Evolutionary conservation across 2,113 vertebrate genomes (phyloP).

Genomic region (Hemibagrus wyckioides): DNA sequence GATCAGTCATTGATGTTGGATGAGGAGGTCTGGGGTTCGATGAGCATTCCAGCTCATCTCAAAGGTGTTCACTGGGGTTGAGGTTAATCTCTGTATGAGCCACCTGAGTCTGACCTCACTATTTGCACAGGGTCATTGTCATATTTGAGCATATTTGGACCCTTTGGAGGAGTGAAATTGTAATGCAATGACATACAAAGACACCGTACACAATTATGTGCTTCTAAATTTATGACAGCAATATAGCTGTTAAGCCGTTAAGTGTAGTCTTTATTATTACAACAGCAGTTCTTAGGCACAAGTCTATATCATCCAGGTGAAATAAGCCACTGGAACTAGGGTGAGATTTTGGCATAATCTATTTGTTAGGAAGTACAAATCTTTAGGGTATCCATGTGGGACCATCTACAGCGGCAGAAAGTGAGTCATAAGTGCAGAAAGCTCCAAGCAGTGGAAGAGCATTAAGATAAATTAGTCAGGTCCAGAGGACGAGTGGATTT

Average conservation of each 20-base stretch:
- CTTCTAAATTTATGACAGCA: neutral
- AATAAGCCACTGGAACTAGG: neutral
- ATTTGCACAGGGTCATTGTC: neutral
- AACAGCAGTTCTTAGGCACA: neutral
- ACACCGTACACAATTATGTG: neutral
- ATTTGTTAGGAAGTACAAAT: neutral
- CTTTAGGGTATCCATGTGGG: neutral
- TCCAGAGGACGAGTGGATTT: neutral
- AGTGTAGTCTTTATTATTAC: neutral
- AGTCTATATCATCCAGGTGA: neutral
- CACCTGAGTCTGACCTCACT: neutral
- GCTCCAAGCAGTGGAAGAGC: neutral
- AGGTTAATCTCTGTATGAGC: neutral
- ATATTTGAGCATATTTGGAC: neutral
- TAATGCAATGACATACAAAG: neutral
- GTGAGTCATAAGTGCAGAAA: slow-evolving; percentile 3
- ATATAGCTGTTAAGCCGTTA: neutral
- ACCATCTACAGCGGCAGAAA: neutral
- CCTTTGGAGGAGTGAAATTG: neutral
- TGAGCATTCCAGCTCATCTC: neutral
- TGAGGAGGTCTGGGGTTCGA: neutral
- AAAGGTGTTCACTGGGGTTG: neutral
- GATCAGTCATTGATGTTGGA: neutral
- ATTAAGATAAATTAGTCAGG: no score
- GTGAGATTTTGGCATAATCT: neutral